A percentile compares a stretch with the other conserved stretches of the same genome.
Conservation (phyloP, 2,797 vertebrate genomes). For the Ctenosaura bakeri region DNA sequence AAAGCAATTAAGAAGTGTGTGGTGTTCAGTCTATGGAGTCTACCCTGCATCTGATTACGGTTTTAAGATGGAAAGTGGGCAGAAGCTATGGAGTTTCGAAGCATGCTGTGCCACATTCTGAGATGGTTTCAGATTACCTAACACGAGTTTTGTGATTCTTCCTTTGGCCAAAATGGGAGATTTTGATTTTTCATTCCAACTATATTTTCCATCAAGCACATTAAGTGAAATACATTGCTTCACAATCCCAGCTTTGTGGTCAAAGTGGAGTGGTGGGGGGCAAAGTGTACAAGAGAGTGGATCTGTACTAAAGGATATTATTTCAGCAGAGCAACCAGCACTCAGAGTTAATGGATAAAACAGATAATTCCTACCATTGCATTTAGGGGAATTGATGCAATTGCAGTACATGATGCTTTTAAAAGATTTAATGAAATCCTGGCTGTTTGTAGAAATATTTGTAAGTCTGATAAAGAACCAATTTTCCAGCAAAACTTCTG, state of each 20-base stretch:
- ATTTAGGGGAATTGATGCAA: background rate
- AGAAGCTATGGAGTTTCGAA: background rate
- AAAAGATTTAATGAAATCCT: background rate
- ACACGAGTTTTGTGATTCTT: background rate
- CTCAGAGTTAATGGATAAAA: background rate
- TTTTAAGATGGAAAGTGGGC: background rate
- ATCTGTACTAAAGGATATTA: background rate
- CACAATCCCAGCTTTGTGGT: background rate
- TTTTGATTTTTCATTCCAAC: background rate
- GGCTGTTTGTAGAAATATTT: background rate
- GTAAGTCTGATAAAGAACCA: background rate
- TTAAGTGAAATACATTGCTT: background rate
- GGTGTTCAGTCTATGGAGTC: too few relatives aligned
- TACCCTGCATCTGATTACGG: too few relatives aligned
- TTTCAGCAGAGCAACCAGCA: background rate
- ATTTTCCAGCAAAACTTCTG: slow-evolving; percentile 1
- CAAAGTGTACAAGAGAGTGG: too few relatives aligned
- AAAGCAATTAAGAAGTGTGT: background rate
- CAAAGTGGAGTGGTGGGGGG: background rate
- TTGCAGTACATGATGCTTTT: background rate
- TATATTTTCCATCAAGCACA: background rate
- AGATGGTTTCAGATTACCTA: background rate
- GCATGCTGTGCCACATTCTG: background rate
- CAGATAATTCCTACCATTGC: background rate
- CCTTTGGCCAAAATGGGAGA: background rate